Base-by-base conservation (phyloP, 2,113 vertebrate genomes). In the Anthoscopus minutus region DNA sequence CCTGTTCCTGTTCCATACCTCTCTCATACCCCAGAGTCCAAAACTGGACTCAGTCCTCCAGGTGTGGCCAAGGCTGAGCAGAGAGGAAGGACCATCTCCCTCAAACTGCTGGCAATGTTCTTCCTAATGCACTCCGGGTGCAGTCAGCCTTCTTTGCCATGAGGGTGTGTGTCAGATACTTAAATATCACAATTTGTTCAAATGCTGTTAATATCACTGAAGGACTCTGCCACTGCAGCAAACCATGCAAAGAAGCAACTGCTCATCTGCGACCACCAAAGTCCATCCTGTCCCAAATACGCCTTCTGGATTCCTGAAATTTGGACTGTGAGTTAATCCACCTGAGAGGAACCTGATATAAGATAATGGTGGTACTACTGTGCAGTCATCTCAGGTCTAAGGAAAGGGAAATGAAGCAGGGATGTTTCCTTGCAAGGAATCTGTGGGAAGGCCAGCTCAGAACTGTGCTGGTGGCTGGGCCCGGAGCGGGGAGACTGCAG, bases 401-500 rank as follows among this genome's bases (percentile, higher is more conserved):
- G 14, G 31, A 44, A 58, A 51, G 44, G 44, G 15, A 58, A 44
- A 5, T 33, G 37, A 51, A 42, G 53, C 22, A 37, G 45, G 53
- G 21, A 45, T 51, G 27, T 44, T 44, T 33, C 44, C 25, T 9
- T 37, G 31, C 31, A 33, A 67, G 53, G 45, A 37, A 14, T 44
- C 44, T 48, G 56, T 37, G 45, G 62, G 14, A 67, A 77, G 31
- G 53, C 21, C 44, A 51, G 61, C 16, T 86, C 44, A 66, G 60
- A 56, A 3, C 12, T 48, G 23, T 65, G 51, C 60, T 85, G 50
- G 48, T 30, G 61, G 20, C 83, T 51, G 53, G 17, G 9, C 25
- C 21, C 24, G 13, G 16, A 14, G 25, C 0, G 3, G 15, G 20
- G 7, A 50, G 25, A 56, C 24, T 4, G 12, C 0, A 40, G 42